Evolutionary conservation across 2,888 invertebrate genomes (phyloP).

Genomic region (Deroplatys truncata): DNA sequence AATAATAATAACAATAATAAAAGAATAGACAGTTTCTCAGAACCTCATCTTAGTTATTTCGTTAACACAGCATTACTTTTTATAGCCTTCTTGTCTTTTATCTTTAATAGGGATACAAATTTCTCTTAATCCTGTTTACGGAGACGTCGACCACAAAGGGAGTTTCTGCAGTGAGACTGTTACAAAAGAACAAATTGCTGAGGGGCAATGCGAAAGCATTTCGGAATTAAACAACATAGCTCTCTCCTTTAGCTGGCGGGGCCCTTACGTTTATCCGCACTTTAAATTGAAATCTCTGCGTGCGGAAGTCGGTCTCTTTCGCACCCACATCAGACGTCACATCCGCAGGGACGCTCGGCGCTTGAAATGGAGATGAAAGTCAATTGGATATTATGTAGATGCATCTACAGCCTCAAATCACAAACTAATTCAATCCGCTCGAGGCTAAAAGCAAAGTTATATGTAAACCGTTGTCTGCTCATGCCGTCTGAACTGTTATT

Average conservation of each 20-base stretch:
- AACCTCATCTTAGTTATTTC: too few relatives aligned
- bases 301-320: not conserved
- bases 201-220: not conserved
- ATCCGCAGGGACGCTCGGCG: not conserved
- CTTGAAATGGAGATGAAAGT: conserved; percentile 26
- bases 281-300: conserved; percentile 27
- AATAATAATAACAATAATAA: too few relatives aligned
- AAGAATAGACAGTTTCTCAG: too few relatives aligned
- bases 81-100: too few relatives aligned
- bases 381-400: conserved; percentile 27
- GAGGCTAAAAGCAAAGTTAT: not conserved
- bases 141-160: too few relatives aligned
- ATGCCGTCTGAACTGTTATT: not conserved
- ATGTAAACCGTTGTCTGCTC: not conserved
- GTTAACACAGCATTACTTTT: too few relatives aligned
- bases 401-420: conserved; percentile 1
- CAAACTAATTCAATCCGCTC: conserved; percentile 15
- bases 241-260: not conserved
- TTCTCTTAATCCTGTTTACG: too few relatives aligned
- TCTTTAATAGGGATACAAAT: too few relatives aligned
- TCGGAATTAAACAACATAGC: conserved; percentile 9
- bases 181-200: not conserved
- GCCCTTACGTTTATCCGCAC: conserved; percentile 23
- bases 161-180: not conserved
- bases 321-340: not conserved